A percentile compares a stretch with the other conserved stretches of the same genome.
These are phyloP conservation scores for Bothrops alternatus DNA, from an alignment of 2,797 vertebrate species.

Conservation along the genomic window DNA sequence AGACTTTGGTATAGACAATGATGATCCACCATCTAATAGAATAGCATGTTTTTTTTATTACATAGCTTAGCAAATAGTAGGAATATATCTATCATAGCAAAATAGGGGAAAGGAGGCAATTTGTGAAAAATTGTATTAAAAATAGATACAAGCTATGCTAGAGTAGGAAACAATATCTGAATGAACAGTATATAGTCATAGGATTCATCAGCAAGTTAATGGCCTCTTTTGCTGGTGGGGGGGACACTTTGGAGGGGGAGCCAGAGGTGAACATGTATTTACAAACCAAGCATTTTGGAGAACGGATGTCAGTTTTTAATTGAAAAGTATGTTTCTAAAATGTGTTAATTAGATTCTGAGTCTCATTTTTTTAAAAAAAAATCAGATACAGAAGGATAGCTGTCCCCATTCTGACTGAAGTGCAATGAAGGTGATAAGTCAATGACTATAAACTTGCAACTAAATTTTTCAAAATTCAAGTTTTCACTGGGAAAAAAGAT, in stretches of 20 bases:
- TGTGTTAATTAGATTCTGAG: neutral
- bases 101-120: neutral
- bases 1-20: conserved; percentile 13
- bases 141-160: neutral
- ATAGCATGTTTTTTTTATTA: conserved; percentile 22
- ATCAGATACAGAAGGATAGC: neutral
- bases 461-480: neutral
- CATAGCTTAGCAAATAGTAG: conserved; percentile 15
- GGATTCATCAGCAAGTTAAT: neutral
- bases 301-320: neutral
- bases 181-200: neutral
- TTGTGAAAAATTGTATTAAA: neutral
- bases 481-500: neutral
- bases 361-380: neutral
- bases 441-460: neutral
- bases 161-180: neutral
- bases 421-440: neutral
- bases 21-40: neutral
- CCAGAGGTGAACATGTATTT: neutral
- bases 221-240: neutral
- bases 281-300: neutral
- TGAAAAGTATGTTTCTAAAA: neutral
- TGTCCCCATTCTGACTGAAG: neutral
- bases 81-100: conserved; percentile 14
- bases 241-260: neutral